These are phyloP conservation scores for Drosophila asahinai DNA, from an alignment of 1,140 invertebrate species.

Conservation along the genomic window DNA sequence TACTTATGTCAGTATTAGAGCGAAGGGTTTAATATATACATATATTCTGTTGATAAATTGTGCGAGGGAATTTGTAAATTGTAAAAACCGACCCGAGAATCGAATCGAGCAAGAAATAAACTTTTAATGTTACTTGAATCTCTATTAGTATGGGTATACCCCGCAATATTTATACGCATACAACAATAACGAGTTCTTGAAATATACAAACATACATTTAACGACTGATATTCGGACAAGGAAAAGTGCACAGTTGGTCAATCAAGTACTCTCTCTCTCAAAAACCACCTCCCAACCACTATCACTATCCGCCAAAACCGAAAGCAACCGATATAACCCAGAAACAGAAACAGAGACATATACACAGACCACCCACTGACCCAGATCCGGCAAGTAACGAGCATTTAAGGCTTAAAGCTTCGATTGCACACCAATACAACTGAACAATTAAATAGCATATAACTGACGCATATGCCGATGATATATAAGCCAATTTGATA, in stretches of 20 bases:
- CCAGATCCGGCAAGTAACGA: conserved; percentile 31
- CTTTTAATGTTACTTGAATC: conserved; percentile 71
- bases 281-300: conserved; percentile 12
- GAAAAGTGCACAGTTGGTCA: conserved; percentile 43
- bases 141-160: conserved; percentile 38
- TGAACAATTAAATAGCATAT: conserved; percentile 46
- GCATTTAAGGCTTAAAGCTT: conserved; percentile 42
- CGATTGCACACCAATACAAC: conserved; percentile 27
- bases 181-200: conserved; percentile 38
- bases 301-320: conserved; percentile 18
- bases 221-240: conserved; percentile 68
- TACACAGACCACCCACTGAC: conserved; percentile 42
- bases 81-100: conserved; percentile 56
- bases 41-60: conserved; percentile 45
- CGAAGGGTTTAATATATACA: conserved; percentile 28
- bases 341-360: conserved; percentile 18
- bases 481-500: conserved; percentile 55
- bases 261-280: conserved; percentile 24
- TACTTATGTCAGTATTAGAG: conserved; percentile 74
- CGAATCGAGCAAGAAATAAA: conserved; percentile 51
- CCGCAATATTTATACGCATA: conserved; percentile 32
- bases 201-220: conserved; percentile 34
- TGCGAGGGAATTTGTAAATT: conserved; percentile 71
- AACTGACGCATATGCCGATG: conserved; percentile 28
- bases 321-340: conserved; percentile 24